Conservation (phyloP, 2,888 invertebrate genomes). For the Leptarthrus brevirostris region DNA sequence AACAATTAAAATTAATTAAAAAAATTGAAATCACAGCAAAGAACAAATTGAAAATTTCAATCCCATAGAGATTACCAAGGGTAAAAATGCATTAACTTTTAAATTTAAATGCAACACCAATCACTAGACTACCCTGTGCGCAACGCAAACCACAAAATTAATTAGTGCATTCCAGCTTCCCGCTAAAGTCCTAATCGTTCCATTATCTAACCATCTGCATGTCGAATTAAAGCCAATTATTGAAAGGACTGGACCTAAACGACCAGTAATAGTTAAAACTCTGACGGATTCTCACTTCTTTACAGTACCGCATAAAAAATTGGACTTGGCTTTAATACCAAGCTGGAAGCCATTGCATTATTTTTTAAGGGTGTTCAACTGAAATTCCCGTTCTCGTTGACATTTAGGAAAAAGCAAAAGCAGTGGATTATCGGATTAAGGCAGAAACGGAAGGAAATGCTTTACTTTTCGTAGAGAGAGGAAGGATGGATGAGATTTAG, state of each 20-base stretch:
- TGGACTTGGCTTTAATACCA: constrained; percentile 18
- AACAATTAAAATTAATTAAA: no score
- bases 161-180: neutral
- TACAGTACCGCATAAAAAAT: constrained; percentile 2
- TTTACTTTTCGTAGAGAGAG: constrained; percentile 17
- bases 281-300: constrained; percentile 10
- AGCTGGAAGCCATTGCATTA: constrained; percentile 34
- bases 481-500: constrained; percentile 36
- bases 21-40: no score
- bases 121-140: no score
- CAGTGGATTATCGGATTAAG: constrained; percentile 40
- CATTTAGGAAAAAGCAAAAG: constrained; percentile 23
- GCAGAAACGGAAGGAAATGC: constrained; percentile 5
- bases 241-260: constrained; percentile 23
- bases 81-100: no score
- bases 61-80: no score
- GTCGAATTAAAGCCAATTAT: constrained; percentile 35
- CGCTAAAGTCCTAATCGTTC: neutral
- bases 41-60: no score
- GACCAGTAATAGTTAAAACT: constrained; percentile 9
- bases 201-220: constrained; percentile 17
- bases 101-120: no score
- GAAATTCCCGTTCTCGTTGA: constrained; percentile 10
- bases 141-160: no score
- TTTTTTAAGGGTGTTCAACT: constrained; percentile 6